Conservation (phyloP, 2,113 vertebrate species). For the Choloepus hoffmanni region DNA sequence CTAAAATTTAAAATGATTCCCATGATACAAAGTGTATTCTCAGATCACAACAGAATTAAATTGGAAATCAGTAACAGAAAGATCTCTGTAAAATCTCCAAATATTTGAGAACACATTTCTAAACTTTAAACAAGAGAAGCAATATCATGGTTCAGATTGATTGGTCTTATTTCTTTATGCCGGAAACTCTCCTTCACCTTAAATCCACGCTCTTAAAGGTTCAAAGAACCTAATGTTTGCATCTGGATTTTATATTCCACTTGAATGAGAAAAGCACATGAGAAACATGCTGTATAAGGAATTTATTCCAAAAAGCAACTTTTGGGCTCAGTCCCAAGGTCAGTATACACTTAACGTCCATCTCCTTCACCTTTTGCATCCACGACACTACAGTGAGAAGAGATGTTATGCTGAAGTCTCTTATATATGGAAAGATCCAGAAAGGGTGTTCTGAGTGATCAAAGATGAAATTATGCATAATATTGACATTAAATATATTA, state of each 20-base stretch:
- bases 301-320: not conserved
- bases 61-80: no score
- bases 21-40: no score
- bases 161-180: not conserved
- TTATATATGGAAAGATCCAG: not conserved
- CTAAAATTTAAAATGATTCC: no score
- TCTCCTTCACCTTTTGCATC: not conserved
- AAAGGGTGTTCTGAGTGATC: not conserved
- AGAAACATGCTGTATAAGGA: not conserved
- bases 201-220: not conserved
- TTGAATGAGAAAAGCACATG: not conserved
- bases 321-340: not conserved
- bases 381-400: not conserved
- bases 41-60: no score
- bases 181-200: not conserved
- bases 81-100: not conserved
- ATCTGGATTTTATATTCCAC: not conserved
- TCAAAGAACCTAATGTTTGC: constrained; percentile 6
- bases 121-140: not conserved
- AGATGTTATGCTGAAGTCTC: not conserved
- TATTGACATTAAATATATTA: not conserved
- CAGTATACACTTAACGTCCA: not conserved
- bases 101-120: not conserved
- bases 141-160: not conserved
- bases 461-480: not conserved